These are phyloP conservation scores for Pandemis cinnamomeana DNA, from an alignment of 2,888 invertebrate species.

Conservation along the genomic window DNA sequence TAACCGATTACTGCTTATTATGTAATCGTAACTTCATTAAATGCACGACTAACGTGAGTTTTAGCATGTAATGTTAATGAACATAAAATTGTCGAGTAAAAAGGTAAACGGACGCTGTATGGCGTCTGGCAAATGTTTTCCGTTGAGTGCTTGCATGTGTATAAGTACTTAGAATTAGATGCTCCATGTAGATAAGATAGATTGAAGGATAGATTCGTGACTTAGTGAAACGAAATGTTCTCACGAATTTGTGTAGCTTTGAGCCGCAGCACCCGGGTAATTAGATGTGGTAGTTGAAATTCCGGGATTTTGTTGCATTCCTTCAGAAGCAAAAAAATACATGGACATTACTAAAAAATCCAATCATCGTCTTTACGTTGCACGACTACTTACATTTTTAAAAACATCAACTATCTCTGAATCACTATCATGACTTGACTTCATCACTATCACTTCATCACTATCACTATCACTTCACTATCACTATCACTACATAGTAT, in stretches of 20 bases:
- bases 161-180: slow-evolving; percentile 59
- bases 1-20: slow-evolving; percentile 19
- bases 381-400: no score
- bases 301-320: no score
- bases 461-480: no score
- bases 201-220: slow-evolving; percentile 20
- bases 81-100: slow-evolving; percentile 15
- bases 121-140: slow-evolving; percentile 52
- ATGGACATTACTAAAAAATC: no score
- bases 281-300: no score
- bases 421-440: no score
- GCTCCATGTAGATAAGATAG: neutral
- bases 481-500: no score
- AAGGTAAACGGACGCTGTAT: slow-evolving; percentile 37
- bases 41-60: slow-evolving; percentile 27
- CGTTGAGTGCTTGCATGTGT: slow-evolving; percentile 61
- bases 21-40: slow-evolving; percentile 20
- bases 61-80: slow-evolving; percentile 6
- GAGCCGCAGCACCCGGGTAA: no score
- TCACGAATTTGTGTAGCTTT: neutral
- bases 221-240: neutral
- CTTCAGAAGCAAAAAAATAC: no score
- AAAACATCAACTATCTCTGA: no score
- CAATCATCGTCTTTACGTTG: no score
- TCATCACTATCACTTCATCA: no score